A percentile compares a stretch with the other conserved stretches of the same genome.
These are phyloP conservation scores for Drosophila infuscata DNA, from an alignment of 2,888 invertebrate species.

Conservation along the genomic window DNA sequence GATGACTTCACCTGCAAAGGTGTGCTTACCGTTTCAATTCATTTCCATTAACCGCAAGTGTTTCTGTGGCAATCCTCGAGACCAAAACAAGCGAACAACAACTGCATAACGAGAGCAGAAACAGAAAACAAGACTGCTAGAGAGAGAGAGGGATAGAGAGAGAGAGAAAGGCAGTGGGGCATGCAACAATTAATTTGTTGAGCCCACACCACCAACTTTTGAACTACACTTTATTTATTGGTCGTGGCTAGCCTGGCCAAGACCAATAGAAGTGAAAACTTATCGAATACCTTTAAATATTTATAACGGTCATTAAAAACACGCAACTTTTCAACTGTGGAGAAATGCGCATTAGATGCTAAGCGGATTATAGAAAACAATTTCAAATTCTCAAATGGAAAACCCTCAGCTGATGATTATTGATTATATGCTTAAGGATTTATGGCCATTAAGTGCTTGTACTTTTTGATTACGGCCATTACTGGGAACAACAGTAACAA, in stretches of 20 bases:
- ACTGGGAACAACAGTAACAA: neutral
- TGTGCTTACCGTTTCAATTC: slow-evolving; percentile 42
- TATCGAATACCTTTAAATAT: slow-evolving; percentile 10
- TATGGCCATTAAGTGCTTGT: neutral
- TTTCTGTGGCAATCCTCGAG: slow-evolving; percentile 36
- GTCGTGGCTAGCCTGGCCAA: neutral
- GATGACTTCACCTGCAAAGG: slow-evolving; percentile 23
- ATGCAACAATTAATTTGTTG: slow-evolving; percentile 41
- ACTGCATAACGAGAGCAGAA: neutral
- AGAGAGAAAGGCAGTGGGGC: neutral
- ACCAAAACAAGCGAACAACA: slow-evolving; percentile 27
- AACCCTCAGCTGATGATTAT: neutral
- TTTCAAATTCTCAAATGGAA: neutral
- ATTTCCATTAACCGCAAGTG: slow-evolving; percentile 55
- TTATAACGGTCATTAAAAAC: neutral
- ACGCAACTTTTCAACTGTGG: neutral
- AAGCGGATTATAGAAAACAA: slow-evolving; percentile 7
- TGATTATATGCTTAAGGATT: neutral
- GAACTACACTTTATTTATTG: slow-evolving; percentile 1
- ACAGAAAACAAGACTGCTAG: neutral
- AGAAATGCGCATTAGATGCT: neutral
- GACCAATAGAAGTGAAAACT: slow-evolving; percentile 10
- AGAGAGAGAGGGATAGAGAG: neutral
- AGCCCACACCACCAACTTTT: slow-evolving; percentile 20
- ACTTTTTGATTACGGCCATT: neutral